Evolutionary conservation across 2,113 vertebrate species (phyloP).

Genomic region (Grus americana): DNA sequence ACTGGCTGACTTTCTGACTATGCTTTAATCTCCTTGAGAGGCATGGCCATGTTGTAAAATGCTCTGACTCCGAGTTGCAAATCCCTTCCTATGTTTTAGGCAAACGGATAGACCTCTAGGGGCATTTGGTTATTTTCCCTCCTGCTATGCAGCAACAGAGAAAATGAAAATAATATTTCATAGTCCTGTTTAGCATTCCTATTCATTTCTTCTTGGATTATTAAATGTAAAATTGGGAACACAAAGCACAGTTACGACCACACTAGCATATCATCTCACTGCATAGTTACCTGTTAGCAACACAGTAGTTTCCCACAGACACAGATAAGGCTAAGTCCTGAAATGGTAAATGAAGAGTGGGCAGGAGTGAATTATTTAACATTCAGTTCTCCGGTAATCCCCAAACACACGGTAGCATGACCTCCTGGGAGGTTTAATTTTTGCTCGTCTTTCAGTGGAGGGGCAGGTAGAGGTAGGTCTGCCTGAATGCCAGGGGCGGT

Average conservation of each 20-base stretch:
- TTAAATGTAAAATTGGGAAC: background rate
- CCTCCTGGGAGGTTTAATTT: background rate
- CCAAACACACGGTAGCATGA: background rate
- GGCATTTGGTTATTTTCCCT: background rate
- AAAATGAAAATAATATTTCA: constrained; percentile 44
- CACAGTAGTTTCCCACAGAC: background rate
- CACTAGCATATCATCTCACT: background rate
- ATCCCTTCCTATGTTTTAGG: background rate
- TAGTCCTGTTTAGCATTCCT: background rate
- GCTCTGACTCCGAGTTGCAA: background rate
- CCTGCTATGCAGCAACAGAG: background rate
- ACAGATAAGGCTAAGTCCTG: background rate
- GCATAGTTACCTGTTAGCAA: constrained; percentile 31
- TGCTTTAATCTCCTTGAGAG: background rate
- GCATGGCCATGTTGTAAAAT: background rate
- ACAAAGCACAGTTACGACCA: background rate
- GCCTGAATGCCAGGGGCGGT: no score
- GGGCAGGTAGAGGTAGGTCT: background rate
- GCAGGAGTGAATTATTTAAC: background rate
- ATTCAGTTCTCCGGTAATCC: background rate
- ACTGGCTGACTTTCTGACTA: background rate
- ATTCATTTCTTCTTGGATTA: constrained; percentile 18
- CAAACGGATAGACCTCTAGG: background rate
- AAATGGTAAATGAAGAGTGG: background rate
- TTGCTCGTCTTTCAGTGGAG: background rate